Evolutionary conservation across 2,113 vertebrate species (phyloP).

Genomic region (Craseonycteris thonglongyai): DNA sequence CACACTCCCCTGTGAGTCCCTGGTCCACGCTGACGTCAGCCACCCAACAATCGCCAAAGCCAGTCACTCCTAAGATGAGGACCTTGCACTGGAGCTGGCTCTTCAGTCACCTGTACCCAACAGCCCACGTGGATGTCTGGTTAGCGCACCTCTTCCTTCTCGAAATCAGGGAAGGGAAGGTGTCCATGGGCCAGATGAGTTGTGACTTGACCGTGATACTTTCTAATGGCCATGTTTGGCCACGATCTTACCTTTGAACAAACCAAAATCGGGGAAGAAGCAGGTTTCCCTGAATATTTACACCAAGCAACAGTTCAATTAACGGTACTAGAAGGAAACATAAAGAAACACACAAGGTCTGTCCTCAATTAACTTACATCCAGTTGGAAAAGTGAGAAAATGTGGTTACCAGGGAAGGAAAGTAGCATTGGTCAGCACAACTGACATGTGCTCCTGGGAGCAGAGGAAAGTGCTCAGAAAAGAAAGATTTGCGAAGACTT

Average conservation of each 20-base stretch:
- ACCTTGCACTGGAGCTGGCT: background rate
- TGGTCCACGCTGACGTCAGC: background rate
- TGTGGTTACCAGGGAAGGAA: background rate
- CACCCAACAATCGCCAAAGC: background rate
- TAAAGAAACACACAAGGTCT: background rate
- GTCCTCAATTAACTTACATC: background rate
- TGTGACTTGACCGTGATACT: background rate
- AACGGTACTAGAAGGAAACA: background rate
- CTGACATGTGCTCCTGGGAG: background rate
- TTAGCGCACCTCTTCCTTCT: background rate
- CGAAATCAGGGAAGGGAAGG: background rate
- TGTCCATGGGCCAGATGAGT: background rate
- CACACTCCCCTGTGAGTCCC: background rate
- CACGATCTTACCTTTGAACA: background rate
- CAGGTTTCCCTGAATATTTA: background rate
- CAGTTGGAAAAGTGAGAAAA: background rate
- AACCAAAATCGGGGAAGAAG: background rate
- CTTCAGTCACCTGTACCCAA: background rate
- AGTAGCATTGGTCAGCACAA: background rate
- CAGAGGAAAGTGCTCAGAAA: background rate
- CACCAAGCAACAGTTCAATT: background rate
- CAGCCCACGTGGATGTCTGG: background rate
- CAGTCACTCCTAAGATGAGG: conserved; percentile 40
- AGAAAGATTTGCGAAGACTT: background rate
- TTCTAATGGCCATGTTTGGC: background rate